Evolutionary conservation across 2,888 invertebrate species (phyloP), one percentile per base, ranked within the genome.

Genomic region (Caenorhabditis sp.): DNA sequence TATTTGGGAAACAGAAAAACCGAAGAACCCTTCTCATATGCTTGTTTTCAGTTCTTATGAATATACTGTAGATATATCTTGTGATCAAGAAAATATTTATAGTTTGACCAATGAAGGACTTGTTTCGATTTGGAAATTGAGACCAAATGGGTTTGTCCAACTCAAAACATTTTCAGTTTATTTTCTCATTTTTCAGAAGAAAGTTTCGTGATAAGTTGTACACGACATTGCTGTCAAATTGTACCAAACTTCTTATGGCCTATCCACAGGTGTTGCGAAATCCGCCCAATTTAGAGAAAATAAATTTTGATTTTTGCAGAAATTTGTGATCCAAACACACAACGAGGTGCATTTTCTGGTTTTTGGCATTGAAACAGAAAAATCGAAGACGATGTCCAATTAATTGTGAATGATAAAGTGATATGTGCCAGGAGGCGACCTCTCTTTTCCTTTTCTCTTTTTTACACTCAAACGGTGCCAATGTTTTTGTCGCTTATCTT

Each of bases 41-140:
- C 58, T 78, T 14, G 43, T 37, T 21, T 78, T 78, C 57, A 57
- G 67, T 0, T 24, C 66, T 6, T 49, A 55, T 14, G 77, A 78
- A 51, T 66, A 69, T 43, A 78, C 75, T 8, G 75, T 78, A 4
- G 77, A 78, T 37, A 57, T 78, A 53, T 59, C 67, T 0, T 59
- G 59, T 49, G 66, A 64, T 23, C 61, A 64, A 36, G 37, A 55
- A 17, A 14, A 27, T 19, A 36, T 82, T 31, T 81, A 75, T 59
- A 73, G 76, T 3, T 49, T 82, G 26, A 81, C 82, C 0, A 69
- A 67, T 21, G 72, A 69, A 31, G 82, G 82, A 37, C 69, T 77
- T 24, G 59, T 82, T 3, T 81, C 82, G 1, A 67, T 76, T 19
- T 82, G 82, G 82, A 77, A 73, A 19, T 66, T 82, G 66, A 49